Percentiles rank a stretch among this genome's conserved stretches.
Conservation (phyloP, 2,888 invertebrate species). For the Serrognathus titanus region DNA sequence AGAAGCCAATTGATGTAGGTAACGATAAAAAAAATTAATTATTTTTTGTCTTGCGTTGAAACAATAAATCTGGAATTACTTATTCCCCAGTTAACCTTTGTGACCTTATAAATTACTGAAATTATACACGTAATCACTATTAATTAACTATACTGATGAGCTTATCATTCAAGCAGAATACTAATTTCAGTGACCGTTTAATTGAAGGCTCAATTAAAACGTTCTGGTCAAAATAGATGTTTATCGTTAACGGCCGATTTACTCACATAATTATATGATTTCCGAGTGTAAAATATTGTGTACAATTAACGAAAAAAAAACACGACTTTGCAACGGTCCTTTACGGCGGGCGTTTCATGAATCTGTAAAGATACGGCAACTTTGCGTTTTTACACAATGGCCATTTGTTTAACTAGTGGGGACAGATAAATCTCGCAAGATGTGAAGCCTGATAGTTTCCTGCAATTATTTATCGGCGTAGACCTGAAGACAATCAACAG, state of each 20-base stretch:
- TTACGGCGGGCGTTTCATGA: background rate
- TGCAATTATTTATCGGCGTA: constrained; percentile 44
- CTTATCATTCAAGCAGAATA: constrained; percentile 9
- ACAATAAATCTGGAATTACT: no score
- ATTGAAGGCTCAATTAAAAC: constrained; percentile 13
- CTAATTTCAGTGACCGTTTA: constrained; percentile 9
- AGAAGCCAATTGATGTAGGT: no score
- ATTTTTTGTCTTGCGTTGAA: no score
- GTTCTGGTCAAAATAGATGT: constrained; percentile 8
- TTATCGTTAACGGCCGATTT: no score
- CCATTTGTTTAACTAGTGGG: constrained; percentile 29
- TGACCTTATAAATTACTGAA: constrained; percentile 10
- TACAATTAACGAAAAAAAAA: no score
- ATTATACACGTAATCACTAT: constrained; percentile 3
- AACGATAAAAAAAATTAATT: no score
- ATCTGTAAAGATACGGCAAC: background rate
- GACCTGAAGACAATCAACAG: constrained; percentile 48
- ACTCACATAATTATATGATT: no score
- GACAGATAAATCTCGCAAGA: constrained; percentile 42
- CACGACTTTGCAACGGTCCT: no score
- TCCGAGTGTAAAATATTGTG: no score
- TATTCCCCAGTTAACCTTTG: constrained; percentile 4
- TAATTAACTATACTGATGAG: constrained; percentile 6
- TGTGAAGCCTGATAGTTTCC: constrained; percentile 41
- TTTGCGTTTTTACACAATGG: constrained; percentile 28